Conservation (phyloP, 2,888 invertebrate species). For the Mellilla xanthometata region DNA sequence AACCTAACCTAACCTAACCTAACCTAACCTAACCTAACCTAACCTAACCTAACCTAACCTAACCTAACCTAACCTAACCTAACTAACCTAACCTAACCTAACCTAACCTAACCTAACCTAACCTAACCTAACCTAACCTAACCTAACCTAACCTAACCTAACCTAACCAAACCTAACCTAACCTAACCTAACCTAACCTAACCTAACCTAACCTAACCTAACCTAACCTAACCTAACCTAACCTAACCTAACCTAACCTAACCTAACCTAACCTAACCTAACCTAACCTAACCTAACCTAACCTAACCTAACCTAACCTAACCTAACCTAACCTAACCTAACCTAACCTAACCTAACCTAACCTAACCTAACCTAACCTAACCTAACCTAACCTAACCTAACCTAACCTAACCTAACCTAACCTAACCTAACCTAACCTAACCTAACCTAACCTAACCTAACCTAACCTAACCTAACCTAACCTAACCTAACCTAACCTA, state of each 20-base stretch:
- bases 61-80: not conserved
- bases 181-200: conserved; percentile 1
- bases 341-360: conserved; percentile 5
- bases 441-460: conserved; percentile 1
- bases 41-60: not conserved
- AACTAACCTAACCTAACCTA: not conserved
- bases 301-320: conserved; percentile 5
- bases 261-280: conserved; percentile 1
- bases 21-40: not conserved
- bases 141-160: conserved; percentile 1
- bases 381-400: conserved; percentile 1
- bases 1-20: not conserved
- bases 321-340: conserved; percentile 1
- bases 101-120: conserved; percentile 1
- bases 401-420: conserved; percentile 1
- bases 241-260: conserved; percentile 1
- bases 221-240: conserved; percentile 3
- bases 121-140: conserved; percentile 1
- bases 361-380: conserved; percentile 1
- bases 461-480: conserved; percentile 1
- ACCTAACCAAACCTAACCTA: conserved; percentile 1
- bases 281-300: conserved; percentile 1
- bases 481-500: conserved; percentile 1
- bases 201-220: conserved; percentile 4
- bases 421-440: conserved; percentile 1